Evolutionary conservation across 1,140 invertebrate genomes (phyloP), one percentile per base, ranked within the genome.

Genomic region (Ceratitis capitata): DNA sequence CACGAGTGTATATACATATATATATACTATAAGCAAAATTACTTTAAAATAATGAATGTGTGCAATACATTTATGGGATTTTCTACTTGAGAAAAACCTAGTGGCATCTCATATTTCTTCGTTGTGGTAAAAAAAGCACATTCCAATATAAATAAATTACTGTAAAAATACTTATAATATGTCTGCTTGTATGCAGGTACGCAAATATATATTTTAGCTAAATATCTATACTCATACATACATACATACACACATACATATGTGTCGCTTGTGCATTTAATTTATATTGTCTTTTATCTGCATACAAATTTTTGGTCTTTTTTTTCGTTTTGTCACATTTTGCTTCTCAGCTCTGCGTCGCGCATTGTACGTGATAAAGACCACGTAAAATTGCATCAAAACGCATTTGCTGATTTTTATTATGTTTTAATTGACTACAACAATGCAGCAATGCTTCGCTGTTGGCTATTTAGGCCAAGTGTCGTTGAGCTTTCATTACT

Each of bases 281-380:
- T 61, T 61, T 61, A 16, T 61, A 39, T 26, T 69, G 64, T 23
- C 35, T 69, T 39, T 35, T 16, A 35, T 35, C 32, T 6, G 19
- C 61, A 69, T 35, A 35, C n/a, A n/a, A n/a, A n/a, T n/a, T n/a
- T n/a, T n/a, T n/a, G n/a, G n/a, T n/a, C n/a, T n/a, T n/a, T n/a
- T 35, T 23, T 19, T 42, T 39, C 29, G 35, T 7, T 7, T 69
- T 69, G 32, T 69, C 32, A 9, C 64, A 69, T 69, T 69, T 69
- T 69, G n/a, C n/a, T n/a, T n/a, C n/a, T n/a, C n/a, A n/a, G n/a
- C n/a, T n/a, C n/a, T n/a, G 7, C 1, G 26, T 14, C 64, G 64
- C 64, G 64, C 64, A 39, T n/a, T n/a, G 64, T 69, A 69, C 35
- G 64, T 69, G 64, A 42, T 69, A n/a, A 32, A 69, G 29, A n/a